Base-by-base conservation (phyloP, 2,888 invertebrate genomes). In the Amorpha juglandis region DNA sequence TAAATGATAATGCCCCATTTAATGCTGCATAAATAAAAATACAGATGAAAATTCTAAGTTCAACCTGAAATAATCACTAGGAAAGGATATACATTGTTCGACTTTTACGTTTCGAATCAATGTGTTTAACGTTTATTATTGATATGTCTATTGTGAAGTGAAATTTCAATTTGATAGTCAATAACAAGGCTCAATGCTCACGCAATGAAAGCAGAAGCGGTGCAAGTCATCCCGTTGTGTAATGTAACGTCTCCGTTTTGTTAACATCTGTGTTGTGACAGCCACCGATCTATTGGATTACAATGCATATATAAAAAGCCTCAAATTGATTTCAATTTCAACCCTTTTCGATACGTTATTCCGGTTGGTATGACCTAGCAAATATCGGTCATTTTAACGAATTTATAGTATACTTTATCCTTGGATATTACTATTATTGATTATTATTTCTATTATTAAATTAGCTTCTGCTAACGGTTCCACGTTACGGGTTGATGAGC, bases 191-290 rank as follows among this genome's bases (percentile, higher is more conserved):
- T 77, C 67, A 77, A 78, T 76, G 69, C 72, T 63, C 50, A 64
- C 66, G 63, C 71, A 70, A 71, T 72, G 72, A 69, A 67, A 55
- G 64, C 63, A 51, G 58, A 52, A 55, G 65, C 63, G 69, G 63
- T 74, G 78, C 80, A 79, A 78, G 80, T 81, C 80, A 79, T 74
- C 67, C 70, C 66, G 64, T 63, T 66, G 69, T 66, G 63, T 68
- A 47, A 68, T 72, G 70, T 64, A 63, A 48, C 52, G 51, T 68
- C 66, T 53, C 50, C 62, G 38, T 67, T 69, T 67, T 71, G 65
- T 76, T 77, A 70, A 73, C 69, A 70, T 70, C 73, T 78, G 67
- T 79, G 70, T 83, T 83, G 69, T 83, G 81, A 82, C 79, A 79
- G 75, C 72, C 72, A 71, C 65, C 68, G 70, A 69, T 72, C 67